Percentiles rank a stretch among this genome's conserved stretches.
Conservation (phyloP, 1,140 invertebrate species). For the Centruroides sculpturatus region DNA sequence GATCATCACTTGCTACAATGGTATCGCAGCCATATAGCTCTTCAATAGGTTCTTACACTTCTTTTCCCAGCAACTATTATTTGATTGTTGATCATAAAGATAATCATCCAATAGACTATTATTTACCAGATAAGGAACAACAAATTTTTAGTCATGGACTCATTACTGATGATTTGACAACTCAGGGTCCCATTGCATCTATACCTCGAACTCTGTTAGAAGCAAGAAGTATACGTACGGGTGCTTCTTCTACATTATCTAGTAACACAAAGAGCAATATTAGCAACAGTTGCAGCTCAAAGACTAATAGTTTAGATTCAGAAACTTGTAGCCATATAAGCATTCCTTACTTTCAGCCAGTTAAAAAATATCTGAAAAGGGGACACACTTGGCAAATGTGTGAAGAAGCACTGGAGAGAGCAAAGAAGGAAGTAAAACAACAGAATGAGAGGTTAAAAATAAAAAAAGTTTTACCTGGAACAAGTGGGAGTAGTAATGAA, state of each 20-base stretch:
- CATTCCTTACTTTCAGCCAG: not conserved
- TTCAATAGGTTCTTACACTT: conserved; percentile 13
- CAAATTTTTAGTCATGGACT: conserved; percentile 8
- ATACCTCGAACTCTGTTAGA: conserved; percentile 10
- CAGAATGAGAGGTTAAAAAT: conserved; percentile 8
- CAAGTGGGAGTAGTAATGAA: too few species aligned
- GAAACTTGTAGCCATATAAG: not conserved
- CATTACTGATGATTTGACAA: conserved; percentile 16
- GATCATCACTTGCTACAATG: not conserved
- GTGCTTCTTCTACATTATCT: not conserved
- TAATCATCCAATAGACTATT: conserved; percentile 7
- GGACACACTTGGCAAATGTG: conserved; percentile 13
- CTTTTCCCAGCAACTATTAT: conserved; percentile 14
- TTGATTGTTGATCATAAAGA: conserved; percentile 2
- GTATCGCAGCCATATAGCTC: conserved; percentile 6
- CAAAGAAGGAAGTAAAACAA: conserved; percentile 9
- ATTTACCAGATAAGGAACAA: conserved; percentile 10
- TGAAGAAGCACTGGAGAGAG: conserved; percentile 15
- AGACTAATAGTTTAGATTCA: not conserved
- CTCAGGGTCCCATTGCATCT: conserved; percentile 13
- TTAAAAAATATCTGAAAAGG: not conserved
- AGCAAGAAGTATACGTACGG: not conserved
- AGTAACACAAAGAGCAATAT: conserved; percentile 1
- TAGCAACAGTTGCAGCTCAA: not conserved
- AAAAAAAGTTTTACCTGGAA: too few species aligned